phyloP scores from a whole-genome alignment of 2,797 vertebrate species.

The Poecilia picta region DNA sequence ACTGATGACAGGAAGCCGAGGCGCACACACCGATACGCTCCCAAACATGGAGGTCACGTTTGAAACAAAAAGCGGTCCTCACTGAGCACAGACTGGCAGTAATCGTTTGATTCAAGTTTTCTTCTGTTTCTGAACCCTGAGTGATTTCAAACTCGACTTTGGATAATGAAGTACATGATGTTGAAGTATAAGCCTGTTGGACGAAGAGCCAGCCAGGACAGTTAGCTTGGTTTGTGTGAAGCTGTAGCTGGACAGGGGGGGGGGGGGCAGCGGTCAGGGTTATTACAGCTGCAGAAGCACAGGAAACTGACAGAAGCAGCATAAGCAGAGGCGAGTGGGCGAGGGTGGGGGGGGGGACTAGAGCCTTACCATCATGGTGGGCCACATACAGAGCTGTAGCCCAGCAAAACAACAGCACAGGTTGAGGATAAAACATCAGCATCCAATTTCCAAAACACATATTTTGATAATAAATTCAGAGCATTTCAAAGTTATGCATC shows the following conservation, averaged over 20 bases:
- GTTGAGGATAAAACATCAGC: slow-evolving; percentile 53
- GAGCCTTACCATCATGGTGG: slow-evolving; percentile 83
- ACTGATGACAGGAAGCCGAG: slow-evolving; percentile 67
- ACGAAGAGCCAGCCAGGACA: slow-evolving; percentile 34
- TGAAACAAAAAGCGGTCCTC: neutral
- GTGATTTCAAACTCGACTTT: neutral
- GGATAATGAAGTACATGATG: slow-evolving; percentile 33
- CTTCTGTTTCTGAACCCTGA: neutral
- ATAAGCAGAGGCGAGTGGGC: slow-evolving; percentile 59
- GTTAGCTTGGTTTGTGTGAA: slow-evolving; percentile 25
- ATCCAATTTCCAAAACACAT: slow-evolving; percentile 20
- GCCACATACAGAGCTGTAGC: slow-evolving; percentile 84
- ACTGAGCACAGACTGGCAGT: neutral
- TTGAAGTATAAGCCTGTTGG: slow-evolving; percentile 64
- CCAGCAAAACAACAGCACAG: slow-evolving; percentile 76
- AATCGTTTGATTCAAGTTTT: neutral
- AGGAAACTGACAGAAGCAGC: slow-evolving; percentile 69
- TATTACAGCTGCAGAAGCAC: slow-evolving; percentile 60
- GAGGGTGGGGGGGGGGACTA: slow-evolving; percentile 33
- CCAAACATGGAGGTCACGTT: neutral
- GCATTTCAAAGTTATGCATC: slow-evolving; percentile 7
- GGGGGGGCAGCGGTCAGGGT: neutral
- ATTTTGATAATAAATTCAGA: slow-evolving; percentile 32
- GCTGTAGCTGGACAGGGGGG: slow-evolving; percentile 29
- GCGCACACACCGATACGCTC: slow-evolving; percentile 51